Evolutionary conservation across 1,140 invertebrate species (phyloP).

Genomic region (Pantala flavescens): DNA sequence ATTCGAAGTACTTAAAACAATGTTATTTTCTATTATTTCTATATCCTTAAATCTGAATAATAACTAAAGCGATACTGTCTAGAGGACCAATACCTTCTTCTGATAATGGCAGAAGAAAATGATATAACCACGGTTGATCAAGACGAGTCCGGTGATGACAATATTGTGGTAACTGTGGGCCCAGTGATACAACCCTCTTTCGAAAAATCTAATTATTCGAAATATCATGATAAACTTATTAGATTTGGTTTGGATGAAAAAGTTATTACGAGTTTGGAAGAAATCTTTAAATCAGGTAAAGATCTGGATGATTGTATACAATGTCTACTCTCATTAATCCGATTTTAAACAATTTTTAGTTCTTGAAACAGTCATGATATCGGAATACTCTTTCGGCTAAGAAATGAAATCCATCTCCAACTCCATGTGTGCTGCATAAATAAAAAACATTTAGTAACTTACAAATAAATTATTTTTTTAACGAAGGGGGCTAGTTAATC

Average conservation of each 20-base stretch:
- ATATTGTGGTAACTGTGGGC: background rate
- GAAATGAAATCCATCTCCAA: too few relatives aligned
- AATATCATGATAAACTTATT: slow-evolving; percentile 78
- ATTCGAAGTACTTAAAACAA: background rate
- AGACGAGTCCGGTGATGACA: slow-evolving; percentile 51
- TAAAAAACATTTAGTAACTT: too few relatives aligned
- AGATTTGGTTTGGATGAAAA: slow-evolving; percentile 89
- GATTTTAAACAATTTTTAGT: too few relatives aligned
- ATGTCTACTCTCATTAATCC: too few relatives aligned
- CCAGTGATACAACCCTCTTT: slow-evolving; percentile 51
- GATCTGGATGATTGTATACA: too few relatives aligned
- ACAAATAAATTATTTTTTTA: too few relatives aligned
- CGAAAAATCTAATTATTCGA: slow-evolving; percentile 41
- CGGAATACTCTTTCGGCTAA: too few relatives aligned
- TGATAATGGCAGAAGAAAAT: slow-evolving; percentile 83
- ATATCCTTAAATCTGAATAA: background rate
- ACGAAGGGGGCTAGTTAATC: too few relatives aligned
- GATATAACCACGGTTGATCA: slow-evolving; percentile 72
- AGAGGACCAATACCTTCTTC: background rate
- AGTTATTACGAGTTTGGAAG: slow-evolving; percentile 87
- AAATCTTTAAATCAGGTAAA: slow-evolving; percentile 87
- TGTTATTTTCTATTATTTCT: background rate
- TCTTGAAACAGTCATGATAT: too few relatives aligned
- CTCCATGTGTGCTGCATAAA: too few relatives aligned
- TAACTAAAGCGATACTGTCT: background rate